A percentile compares a stretch with the other conserved stretches of the same genome.
Evolutionary conservation across 2,888 invertebrate species (phyloP).

Genomic region (Eudasyphora cyanicolor): DNA sequence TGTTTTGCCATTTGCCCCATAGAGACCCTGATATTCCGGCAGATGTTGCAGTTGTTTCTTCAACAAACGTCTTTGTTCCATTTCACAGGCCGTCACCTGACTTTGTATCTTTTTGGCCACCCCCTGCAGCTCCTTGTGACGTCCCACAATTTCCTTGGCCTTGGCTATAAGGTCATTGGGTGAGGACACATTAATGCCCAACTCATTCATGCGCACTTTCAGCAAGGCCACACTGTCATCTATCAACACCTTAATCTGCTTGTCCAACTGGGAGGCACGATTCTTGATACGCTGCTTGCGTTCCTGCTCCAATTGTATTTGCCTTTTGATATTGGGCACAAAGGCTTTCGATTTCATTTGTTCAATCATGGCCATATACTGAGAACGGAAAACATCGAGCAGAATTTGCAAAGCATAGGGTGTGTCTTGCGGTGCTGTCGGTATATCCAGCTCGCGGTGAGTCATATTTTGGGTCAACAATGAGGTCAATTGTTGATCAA

Average conservation of each 20-base stretch:
- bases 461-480: constrained; percentile 86
- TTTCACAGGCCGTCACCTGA: constrained; percentile 87
- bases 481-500: constrained; percentile 93
- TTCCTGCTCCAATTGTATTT: constrained; percentile 92
- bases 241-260: constrained; percentile 94
- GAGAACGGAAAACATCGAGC: constrained; percentile 90
- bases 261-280: constrained; percentile 93
- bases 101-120: constrained; percentile 92
- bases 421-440: constrained; percentile 87
- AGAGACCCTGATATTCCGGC: constrained; percentile 81
- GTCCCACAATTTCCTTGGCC: constrained; percentile 94
- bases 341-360: constrained; percentile 91
- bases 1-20: constrained; percentile 72
- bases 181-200: constrained; percentile 93
- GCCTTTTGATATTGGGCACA: constrained; percentile 85
- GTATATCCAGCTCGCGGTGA: constrained; percentile 92
- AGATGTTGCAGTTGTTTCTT: constrained; percentile 88
- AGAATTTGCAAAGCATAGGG: constrained; percentile 93
- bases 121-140: constrained; percentile 95
- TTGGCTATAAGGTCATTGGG: constrained; percentile 92
- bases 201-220: constrained; percentile 93
- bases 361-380: constrained; percentile 91
- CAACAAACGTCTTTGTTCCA: constrained; percentile 87
- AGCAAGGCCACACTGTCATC: constrained; percentile 94
- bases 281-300: constrained; percentile 90